Percentiles rank a stretch among this genome's conserved stretches.
These are phyloP conservation scores for Blera fallax DNA, from an alignment of 2,888 invertebrate species.

Conservation along the genomic window DNA sequence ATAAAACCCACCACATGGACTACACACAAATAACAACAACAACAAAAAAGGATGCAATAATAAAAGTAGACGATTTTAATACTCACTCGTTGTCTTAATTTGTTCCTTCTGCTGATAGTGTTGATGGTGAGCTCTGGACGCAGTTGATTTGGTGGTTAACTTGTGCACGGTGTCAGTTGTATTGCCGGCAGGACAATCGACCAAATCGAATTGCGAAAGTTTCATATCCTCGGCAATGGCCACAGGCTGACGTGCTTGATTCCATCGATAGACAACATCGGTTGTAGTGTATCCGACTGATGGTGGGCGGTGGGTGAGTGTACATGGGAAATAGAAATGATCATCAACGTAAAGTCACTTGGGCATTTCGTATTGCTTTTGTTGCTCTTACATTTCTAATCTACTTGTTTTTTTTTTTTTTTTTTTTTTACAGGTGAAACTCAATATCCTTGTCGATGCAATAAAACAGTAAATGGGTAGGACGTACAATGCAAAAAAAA, in stretches of 20 bases:
- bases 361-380: conserved; percentile 12
- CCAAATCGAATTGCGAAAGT: conserved; percentile 91
- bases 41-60: conserved; percentile 3
- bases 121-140: conserved; percentile 63
- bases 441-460: conserved; percentile 31
- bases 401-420: not conserved
- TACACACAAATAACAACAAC: not conserved
- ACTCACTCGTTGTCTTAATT: conserved; percentile 61
- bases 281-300: conserved; percentile 88
- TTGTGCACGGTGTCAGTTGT: conserved; percentile 83
- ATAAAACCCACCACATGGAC: not conserved
- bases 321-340: conserved; percentile 50
- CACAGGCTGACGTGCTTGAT: conserved; percentile 86
- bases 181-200: conserved; percentile 88
- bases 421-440: conserved; percentile 24
- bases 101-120: conserved; percentile 57
- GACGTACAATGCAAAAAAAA: conserved; percentile 25
- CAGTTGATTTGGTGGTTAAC: conserved; percentile 76
- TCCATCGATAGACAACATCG: conserved; percentile 90
- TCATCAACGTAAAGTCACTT: conserved; percentile 17
- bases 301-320: conserved; percentile 72
- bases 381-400: not conserved
- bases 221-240: conserved; percentile 92
- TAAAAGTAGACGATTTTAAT: conserved; percentile 27
- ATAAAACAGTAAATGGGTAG: conserved; percentile 35